These are phyloP conservation scores for Drosophila athabasca DNA, from an alignment of 1,140 invertebrate genomes.

Conservation along the genomic window DNA sequence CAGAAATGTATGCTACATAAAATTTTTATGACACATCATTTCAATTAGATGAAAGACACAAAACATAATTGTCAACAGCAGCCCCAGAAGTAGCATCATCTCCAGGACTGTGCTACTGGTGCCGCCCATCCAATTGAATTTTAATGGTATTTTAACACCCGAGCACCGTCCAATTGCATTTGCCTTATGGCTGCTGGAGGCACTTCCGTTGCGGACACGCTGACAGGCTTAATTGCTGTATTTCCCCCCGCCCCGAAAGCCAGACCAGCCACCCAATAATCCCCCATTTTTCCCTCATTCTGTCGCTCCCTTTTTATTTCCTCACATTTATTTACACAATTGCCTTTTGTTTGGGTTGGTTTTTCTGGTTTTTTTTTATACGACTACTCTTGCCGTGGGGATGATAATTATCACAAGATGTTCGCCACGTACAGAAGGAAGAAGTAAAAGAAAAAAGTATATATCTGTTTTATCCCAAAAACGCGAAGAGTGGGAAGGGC, in stretches of 20 bases:
- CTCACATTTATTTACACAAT: slow-evolving; percentile 54
- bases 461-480: no score
- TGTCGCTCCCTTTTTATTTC: slow-evolving; percentile 30
- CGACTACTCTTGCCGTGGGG: no score
- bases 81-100: background rate
- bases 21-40: slow-evolving; percentile 46
- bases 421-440: no score
- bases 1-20: slow-evolving; percentile 72
- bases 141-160: slow-evolving; percentile 41
- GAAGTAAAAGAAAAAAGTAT: no score
- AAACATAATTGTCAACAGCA: slow-evolving; percentile 1
- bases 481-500: no score
- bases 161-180: slow-evolving; percentile 33
- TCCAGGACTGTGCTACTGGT: background rate
- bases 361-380: slow-evolving; percentile 11
- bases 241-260: slow-evolving; percentile 2
- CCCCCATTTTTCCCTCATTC: slow-evolving; percentile 7
- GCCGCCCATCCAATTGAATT: slow-evolving; percentile 28
- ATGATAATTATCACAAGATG: no score
- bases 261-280: slow-evolving; percentile 18
- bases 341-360: slow-evolving; percentile 31
- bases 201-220: slow-evolving; percentile 10
- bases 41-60: slow-evolving; percentile 14
- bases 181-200: background rate
- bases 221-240: slow-evolving; percentile 51